Conservation (phyloP, 2,888 invertebrate species). For the Amphipoea oculea region DNA sequence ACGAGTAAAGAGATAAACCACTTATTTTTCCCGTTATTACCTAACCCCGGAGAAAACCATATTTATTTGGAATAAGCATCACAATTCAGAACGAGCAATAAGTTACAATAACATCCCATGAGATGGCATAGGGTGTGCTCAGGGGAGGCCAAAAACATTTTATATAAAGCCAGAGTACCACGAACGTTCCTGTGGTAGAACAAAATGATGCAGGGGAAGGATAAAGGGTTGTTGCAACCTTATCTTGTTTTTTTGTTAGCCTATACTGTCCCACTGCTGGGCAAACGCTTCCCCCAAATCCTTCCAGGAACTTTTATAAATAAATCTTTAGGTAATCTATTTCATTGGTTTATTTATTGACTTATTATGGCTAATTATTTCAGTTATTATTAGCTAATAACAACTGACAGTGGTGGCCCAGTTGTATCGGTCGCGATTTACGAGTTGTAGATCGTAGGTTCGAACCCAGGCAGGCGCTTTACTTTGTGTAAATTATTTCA, state of each 20-base stretch:
- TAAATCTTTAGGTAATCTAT: not conserved
- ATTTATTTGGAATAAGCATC: slow-evolving; percentile 27
- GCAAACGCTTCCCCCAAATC: too few species aligned
- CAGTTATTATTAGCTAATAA: too few species aligned
- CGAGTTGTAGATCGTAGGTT: too few species aligned
- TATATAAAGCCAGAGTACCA: slow-evolving; percentile 18
- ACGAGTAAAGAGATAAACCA: not conserved
- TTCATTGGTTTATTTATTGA: too few species aligned
- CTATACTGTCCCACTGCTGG: too few species aligned
- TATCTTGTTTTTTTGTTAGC: too few species aligned
- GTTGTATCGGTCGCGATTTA: too few species aligned
- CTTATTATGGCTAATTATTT: too few species aligned
- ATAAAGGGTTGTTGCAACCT: slow-evolving; percentile 5
- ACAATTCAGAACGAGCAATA: slow-evolving; percentile 45
- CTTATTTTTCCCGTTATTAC: not conserved
- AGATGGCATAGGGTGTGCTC: slow-evolving; percentile 17
- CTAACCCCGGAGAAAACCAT: slow-evolving; percentile 15
- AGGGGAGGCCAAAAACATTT: slow-evolving; percentile 24
- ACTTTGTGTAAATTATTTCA: too few species aligned
- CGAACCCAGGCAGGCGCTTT: too few species aligned
- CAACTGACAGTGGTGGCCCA: too few species aligned
- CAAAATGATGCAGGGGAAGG: not conserved
- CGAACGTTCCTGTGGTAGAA: not conserved
- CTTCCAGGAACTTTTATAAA: not conserved
- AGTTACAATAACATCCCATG: slow-evolving; percentile 26